Evolutionary conservation across 1,140 invertebrate genomes (phyloP), one percentile per base, ranked within the genome.

Genomic region (Brachionus sp.): DNA sequence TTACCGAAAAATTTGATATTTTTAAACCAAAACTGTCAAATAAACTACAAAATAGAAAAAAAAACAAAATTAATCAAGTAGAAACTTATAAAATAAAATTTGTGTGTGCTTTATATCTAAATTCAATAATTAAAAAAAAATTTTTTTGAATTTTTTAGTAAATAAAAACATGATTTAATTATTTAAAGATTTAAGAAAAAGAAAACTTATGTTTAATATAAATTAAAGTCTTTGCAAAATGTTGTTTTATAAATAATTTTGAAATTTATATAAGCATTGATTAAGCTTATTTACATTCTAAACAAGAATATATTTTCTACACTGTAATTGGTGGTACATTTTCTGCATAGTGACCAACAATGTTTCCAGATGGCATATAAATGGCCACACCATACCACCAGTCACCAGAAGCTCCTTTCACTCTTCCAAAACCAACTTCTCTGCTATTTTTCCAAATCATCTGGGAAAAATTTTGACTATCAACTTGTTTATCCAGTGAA

Each of bases 401-500:
- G 5, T 92, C 92, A 0, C 93, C 93, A 88, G 86, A 91, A 84
- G 88, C 84, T 6, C 84, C 84, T 33, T 84, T 83, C 7, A 93
- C 92, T 84, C 91, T 90, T 3, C 91, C 93, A 7, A 93, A 91
- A 1, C 93, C 93, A 84, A 94, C 87, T 86, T 93, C 92, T 80
- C 88, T 91, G 0, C 91, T 92, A n/a, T 87, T 89, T 85, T 91
- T 92, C 93, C 93, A 94, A 1, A 94, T 66, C 0, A 87, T 66
- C 77, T 87, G 87, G 16, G 85, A 85, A 50, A 86, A 87, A 83
- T 87, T 85, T 29, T 66, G 78, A 66, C 57, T 82, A n/a, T 66
- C 39, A 12, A 46, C 57, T 50, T 82, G 78, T 37, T 35, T 46
- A 53, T 70, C 78, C 7, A 53, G 29, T 39, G 29, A 37, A 42